Base-by-base conservation (phyloP, 2,888 invertebrate genomes). In the Esperia sulphurella region DNA sequence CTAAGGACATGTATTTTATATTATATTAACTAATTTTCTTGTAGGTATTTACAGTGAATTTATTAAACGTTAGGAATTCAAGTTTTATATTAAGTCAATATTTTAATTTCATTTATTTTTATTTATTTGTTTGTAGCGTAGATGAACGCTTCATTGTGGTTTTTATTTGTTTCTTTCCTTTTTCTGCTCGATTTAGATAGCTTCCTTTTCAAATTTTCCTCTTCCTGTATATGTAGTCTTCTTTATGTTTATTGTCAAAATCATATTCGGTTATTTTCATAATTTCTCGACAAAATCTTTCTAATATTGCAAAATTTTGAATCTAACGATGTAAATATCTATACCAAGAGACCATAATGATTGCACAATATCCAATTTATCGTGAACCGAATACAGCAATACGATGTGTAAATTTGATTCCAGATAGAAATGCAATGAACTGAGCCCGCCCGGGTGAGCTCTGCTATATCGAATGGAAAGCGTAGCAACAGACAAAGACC, bases 361-460 rank as follows among this genome's bases (percentile, higher is more conserved):
- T 52, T 50, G 49, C 53, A 61, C 59, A 51, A 60, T 49, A 52
- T 53, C 59, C 58, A 60, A 61, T 45, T 57, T 65, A 63, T 65
- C 63, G 70, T 68, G 59, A 64, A 71, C 68, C 66, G 62, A 70
- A 62, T 57, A n/a, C n/a, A 70, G 70, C 69, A 68, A 70, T 75
- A 63, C 66, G 66, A 71, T 71, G 72, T 76, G 72, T 76, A 75
- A 79, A 75, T 78, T 78, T 71, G 69, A 79, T 79, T 71, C 68
- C 65, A 75, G 76, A 78, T 74, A 75, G 68, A 70, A 73, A 70
- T 77, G 76, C 75, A 77, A 59, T 57, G 61, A 61, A 55, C 61
- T 68, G 67, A 68, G 65, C 65, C 59, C 59, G 59, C 65, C 59
- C 59, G 59, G 63, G 60, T 63, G 63, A 70, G 73, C 72, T 68